Evolutionary conservation across 2,888 invertebrate species (phyloP).

Genomic region (Cantharis rustica): DNA sequence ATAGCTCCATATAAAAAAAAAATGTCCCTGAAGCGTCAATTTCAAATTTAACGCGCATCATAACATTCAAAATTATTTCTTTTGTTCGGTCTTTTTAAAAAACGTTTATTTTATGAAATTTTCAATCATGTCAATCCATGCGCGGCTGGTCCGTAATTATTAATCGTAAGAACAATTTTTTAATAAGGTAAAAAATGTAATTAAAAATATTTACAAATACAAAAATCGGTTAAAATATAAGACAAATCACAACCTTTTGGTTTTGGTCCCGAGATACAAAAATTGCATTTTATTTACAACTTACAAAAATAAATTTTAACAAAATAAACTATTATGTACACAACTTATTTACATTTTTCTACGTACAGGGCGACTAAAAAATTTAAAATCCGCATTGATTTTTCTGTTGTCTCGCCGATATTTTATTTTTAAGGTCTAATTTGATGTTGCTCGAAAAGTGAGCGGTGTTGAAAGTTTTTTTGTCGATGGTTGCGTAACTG

Average conservation of each 20-base stretch:
- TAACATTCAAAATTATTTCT: no score
- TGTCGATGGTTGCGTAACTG: constrained; percentile 18
- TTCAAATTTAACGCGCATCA: no score
- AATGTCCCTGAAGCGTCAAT: no score
- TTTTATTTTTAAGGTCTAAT: constrained; percentile 54
- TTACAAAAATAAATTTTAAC: not conserved
- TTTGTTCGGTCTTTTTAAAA: no score
- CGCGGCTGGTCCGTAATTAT: no score
- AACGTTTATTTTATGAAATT: no score
- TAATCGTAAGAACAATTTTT: no score
- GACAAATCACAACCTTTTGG: not conserved
- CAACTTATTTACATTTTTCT: not conserved
- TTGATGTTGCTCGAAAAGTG: constrained; percentile 39
- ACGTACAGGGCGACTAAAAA: not conserved
- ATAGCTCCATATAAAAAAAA: no score
- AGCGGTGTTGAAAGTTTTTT: constrained; percentile 7
- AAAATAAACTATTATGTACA: constrained; percentile 7
- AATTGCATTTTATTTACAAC: not conserved
- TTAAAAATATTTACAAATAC: not conserved
- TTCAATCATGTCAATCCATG: no score
- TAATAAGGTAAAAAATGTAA: not conserved
- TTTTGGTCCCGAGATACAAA: not conserved
- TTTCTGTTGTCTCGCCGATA: constrained; percentile 47
- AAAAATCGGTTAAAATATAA: not conserved
- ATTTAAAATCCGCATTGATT: not conserved